Evolutionary conservation across 2,888 invertebrate species (phyloP), one percentile per base, ranked within the genome.

Genomic region (Capitulum mitella): DNA sequence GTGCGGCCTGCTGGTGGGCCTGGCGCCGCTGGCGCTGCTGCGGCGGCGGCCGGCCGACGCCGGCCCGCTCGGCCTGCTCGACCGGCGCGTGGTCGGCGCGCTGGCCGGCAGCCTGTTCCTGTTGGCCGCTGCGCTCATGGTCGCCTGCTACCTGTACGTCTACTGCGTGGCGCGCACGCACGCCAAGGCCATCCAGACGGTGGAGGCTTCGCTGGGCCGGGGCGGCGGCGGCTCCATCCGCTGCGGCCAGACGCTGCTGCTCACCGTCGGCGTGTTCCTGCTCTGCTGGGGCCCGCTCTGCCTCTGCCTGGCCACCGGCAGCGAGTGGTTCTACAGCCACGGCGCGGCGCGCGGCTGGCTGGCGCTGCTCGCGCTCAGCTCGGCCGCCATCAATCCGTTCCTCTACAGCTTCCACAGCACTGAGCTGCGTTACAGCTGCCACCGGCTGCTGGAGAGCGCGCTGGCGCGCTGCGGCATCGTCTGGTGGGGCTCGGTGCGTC

Each of bases 351-450:
- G 37, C 86, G 88, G 10, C 34, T 89, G 89, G 85, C 84, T 90
- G 58, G 88, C 89, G 6, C 85, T 90, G n/a, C 88, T 90, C 2
- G 88, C 90, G 29, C 85, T 90, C 75, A 87, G 88, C 8, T 89
- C 89, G 84, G 89, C 89, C 83, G 89, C 89, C 14, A 85, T 88
- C 80, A 90, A 90, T 83, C 90, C 90, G 0, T 90, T 90, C 90
- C 87, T 90, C 58, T 90, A 90, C 84, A 90, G 90, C 5, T 90
- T 89, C 83, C 87, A 89, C 81, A 90, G 90, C 82, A 87, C 89
- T 0, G 90, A 90, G 83, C 88, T 90, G 82, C 86, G 90, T 26
- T 84, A 88, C 0, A 90, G 90, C 0, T 89, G 89, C 1, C 85
- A 88, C 16, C 87, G 88, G 76, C 88, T 89, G 32, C 86, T 89